Conservation (phyloP, 92 coral and sea anemone species). For the Paramuricea clavata region DNA sequence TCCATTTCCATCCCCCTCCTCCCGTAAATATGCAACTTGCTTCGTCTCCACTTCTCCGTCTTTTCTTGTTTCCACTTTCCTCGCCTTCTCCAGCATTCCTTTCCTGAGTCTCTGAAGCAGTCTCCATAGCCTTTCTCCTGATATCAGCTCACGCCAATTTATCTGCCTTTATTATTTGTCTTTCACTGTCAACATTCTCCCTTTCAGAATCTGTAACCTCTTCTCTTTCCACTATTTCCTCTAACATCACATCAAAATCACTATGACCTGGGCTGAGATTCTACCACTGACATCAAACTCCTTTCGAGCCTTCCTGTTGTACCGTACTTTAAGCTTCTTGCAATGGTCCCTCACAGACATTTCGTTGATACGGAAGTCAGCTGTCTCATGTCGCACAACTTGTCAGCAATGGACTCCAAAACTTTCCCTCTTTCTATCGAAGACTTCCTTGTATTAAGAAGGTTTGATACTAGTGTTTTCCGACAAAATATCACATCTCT, state of each 20-base stretch:
- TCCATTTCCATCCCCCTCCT: constrained; percentile 52
- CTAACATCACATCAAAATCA: constrained; percentile 24
- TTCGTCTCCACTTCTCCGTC: constrained; percentile 46
- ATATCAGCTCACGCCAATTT: constrained; percentile 27
- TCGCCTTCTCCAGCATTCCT: constrained; percentile 23
- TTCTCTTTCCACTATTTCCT: constrained; percentile 47
- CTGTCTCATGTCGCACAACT: constrained; percentile 2
- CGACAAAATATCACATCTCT: constrained; percentile 35
- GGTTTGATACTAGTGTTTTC: constrained; percentile 38
- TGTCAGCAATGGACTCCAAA: constrained; percentile 14
- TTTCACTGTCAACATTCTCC: constrained; percentile 54
- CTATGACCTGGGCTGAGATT: constrained; percentile 24
- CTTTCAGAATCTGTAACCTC: constrained; percentile 27
- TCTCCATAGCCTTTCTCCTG: constrained; percentile 38
- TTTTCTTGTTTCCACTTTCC: background rate
- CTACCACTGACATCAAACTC: constrained; percentile 38
- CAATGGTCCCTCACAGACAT: constrained; percentile 42
- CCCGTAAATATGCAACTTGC: constrained; percentile 35
- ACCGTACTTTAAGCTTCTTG: background rate
- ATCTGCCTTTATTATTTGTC: constrained; percentile 12
- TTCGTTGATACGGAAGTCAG: constrained; percentile 25
- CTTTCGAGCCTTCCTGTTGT: constrained; percentile 16
- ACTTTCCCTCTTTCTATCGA: constrained; percentile 24
- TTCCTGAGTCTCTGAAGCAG: constrained; percentile 12
- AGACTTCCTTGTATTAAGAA: background rate